These are phyloP conservation scores for Myotis planiceps DNA, from an alignment of 2,797 vertebrate species.

Conservation along the genomic window DNA sequence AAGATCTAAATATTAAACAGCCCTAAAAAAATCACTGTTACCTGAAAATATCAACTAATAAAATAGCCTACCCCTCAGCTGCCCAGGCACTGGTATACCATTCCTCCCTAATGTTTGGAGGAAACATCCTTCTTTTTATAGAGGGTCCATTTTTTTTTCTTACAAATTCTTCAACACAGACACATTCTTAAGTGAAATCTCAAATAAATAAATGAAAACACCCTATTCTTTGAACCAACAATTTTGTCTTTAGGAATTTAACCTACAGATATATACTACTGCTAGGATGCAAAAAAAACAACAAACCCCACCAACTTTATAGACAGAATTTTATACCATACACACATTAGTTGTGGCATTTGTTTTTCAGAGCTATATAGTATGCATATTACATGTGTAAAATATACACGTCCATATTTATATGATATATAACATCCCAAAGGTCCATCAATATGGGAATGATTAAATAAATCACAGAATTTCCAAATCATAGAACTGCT, in stretches of 20 bases:
- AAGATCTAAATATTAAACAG: background rate
- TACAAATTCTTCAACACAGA: slow-evolving; percentile 8
- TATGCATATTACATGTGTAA: background rate
- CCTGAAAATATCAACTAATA: slow-evolving; percentile 13
- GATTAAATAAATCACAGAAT: slow-evolving; percentile 29
- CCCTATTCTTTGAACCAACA: background rate
- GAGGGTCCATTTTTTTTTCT: background rate
- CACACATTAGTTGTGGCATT: background rate
- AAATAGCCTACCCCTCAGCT: background rate
- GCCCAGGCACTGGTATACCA: background rate
- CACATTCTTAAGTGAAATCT: slow-evolving; percentile 20
- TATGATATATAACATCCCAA: background rate
- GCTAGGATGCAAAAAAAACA: background rate
- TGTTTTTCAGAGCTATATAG: background rate
- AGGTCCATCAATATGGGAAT: background rate
- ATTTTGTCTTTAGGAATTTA: slow-evolving; percentile 13
- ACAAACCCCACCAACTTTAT: background rate
- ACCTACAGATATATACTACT: background rate
- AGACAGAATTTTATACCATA: background rate
- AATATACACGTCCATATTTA: background rate
- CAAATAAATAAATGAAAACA: slow-evolving; percentile 48
- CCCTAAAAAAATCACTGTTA: background rate
- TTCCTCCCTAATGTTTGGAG: background rate
- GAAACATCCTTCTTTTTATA: background rate
- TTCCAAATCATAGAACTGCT: background rate